Evolutionary conservation across 2,797 vertebrate species (phyloP).

Genomic region (Rhodeus uyekii): DNA sequence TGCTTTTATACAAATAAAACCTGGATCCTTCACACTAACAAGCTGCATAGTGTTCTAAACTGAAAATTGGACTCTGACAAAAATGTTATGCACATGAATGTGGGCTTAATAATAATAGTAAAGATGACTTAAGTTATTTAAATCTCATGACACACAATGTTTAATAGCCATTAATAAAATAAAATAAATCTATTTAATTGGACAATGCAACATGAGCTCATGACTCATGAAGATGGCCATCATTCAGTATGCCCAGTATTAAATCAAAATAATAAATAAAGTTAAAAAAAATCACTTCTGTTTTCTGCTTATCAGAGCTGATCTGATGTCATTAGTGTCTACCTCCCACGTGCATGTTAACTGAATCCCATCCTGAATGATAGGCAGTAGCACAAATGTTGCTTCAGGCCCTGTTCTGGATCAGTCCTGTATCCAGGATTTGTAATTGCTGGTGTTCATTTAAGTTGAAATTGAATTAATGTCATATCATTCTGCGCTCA

Average conservation of each 20-base stretch:
- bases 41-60: neutral
- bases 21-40: neutral
- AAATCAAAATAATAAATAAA: neutral
- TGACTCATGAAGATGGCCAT: neutral
- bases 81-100: neutral
- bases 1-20: neutral
- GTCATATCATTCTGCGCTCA: neutral
- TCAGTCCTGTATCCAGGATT: neutral
- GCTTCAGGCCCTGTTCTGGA: constrained; percentile 10
- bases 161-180: neutral
- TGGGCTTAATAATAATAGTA: neutral
- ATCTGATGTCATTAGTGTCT: neutral
- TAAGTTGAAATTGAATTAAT: neutral
- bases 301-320: neutral
- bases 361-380: neutral
- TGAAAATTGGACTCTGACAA: neutral
- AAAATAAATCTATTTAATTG: neutral
- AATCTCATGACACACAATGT: neutral
- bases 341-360: constrained; percentile 1
- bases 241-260: neutral
- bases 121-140: neutral
- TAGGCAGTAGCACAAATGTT: neutral
- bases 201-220: neutral
- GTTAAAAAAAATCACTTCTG: neutral
- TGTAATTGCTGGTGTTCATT: neutral